Percentiles rank a stretch among this genome's conserved stretches.
Evolutionary conservation across 1,140 invertebrate species (phyloP).

Genomic region (Riptortus pedestris): DNA sequence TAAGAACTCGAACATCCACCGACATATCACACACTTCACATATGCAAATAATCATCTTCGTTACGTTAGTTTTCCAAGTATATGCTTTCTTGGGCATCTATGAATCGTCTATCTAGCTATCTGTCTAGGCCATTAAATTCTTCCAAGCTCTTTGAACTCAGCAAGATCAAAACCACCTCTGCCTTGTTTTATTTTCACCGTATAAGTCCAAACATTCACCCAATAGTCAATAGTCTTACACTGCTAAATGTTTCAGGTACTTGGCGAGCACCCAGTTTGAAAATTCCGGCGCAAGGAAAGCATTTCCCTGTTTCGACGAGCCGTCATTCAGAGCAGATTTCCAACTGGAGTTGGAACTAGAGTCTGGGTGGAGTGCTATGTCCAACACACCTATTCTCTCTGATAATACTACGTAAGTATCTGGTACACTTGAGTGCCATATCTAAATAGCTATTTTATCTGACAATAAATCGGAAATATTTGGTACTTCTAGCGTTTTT

Average conservation of each 20-base stretch:
- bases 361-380: slow-evolving; percentile 23
- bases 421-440: background rate
- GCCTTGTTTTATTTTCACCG: background rate
- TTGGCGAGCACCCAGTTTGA: slow-evolving; percentile 79
- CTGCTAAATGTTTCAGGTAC: too few relatives aligned
- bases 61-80: background rate
- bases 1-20: too few relatives aligned
- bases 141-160: background rate
- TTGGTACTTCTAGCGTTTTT: too few relatives aligned
- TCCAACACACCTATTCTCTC: slow-evolving; percentile 29
- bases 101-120: background rate
- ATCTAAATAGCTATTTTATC: too few relatives aligned
- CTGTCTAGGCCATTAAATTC: background rate
- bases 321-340: slow-evolving; percentile 53
- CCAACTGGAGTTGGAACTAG: slow-evolving; percentile 31
- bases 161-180: background rate
- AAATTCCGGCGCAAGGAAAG: slow-evolving; percentile 67
- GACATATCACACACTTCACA: too few relatives aligned
- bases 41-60: too few relatives aligned
- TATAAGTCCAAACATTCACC: too few relatives aligned
- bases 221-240: too few relatives aligned
- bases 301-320: slow-evolving; percentile 93
- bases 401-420: background rate
- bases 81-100: background rate
- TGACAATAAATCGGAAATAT: too few relatives aligned